A percentile compares a stretch with the other conserved stretches of the same genome.
Conservation (phyloP, 2,113 vertebrate genomes). For the Crotalus horridus region DNA sequence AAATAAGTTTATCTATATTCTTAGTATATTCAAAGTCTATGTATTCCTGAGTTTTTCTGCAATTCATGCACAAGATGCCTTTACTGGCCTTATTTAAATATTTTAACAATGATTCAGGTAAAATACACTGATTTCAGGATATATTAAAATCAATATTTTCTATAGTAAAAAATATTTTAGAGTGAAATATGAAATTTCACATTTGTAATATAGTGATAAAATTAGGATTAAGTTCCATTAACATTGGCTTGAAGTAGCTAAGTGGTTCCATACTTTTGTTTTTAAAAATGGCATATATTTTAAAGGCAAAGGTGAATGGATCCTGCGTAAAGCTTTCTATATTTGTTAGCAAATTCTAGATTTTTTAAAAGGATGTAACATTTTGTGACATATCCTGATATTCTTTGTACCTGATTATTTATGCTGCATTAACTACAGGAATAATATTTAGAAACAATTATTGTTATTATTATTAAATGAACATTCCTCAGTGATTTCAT, state of each 20-base stretch:
- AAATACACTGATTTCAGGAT: not conserved
- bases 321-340: slow-evolving; percentile 12
- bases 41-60: slow-evolving; percentile 4
- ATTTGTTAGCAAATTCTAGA: slow-evolving; percentile 42
- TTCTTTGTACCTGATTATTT: not conserved
- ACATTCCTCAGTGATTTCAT: slow-evolving; percentile 63
- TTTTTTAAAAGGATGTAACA: slow-evolving; percentile 1
- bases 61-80: not conserved
- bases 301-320: slow-evolving; percentile 36
- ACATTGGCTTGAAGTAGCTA: not conserved
- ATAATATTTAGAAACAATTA: not conserved
- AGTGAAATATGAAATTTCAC: not conserved
- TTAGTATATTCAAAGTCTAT: not conserved
- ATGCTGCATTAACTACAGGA: not conserved
- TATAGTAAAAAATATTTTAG: not conserved
- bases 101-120: not conserved
- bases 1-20: not conserved
- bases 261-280: not conserved
- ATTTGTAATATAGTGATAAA: slow-evolving; percentile 51
- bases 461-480: slow-evolving; percentile 28
- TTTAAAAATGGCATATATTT: slow-evolving; percentile 8
- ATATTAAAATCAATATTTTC: not conserved
- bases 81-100: not conserved
- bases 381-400: not conserved
- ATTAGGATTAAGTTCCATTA: not conserved